phyloP scores from a whole-genome alignment of 2,888 invertebrate species.

The Fragum whitleyi region DNA sequence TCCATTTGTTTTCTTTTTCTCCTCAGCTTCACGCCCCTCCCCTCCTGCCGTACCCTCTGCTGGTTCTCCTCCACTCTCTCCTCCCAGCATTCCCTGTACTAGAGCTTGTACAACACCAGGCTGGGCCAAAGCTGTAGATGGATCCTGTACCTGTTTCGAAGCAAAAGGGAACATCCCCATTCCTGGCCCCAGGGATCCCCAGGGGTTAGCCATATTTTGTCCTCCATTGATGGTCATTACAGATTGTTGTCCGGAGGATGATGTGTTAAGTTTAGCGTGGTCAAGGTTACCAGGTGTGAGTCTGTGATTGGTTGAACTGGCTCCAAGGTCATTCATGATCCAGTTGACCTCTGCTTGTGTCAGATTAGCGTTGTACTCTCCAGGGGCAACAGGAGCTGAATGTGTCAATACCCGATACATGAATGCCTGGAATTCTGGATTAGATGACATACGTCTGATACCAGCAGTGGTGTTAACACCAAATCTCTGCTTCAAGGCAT shows the following conservation, averaged over 20 bases:
- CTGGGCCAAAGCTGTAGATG: constrained; percentile 7
- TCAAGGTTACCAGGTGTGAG: constrained; percentile 41
- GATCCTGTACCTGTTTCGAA: constrained; percentile 28
- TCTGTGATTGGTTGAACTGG: constrained; percentile 26
- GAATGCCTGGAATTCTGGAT: constrained; percentile 57
- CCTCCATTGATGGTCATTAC: constrained; percentile 50
- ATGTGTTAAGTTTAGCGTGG: constrained; percentile 45
- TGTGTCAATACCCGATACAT: constrained; percentile 56
- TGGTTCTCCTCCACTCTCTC: constrained; percentile 12
- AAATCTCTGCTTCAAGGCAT: constrained; percentile 48
- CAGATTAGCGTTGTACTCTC: constrained; percentile 57
- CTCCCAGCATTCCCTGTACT: constrained; percentile 31
- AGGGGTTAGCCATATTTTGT: constrained; percentile 28
- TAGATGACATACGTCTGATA: constrained; percentile 40
- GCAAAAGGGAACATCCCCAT: constrained; percentile 11
- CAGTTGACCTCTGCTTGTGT: constrained; percentile 42
- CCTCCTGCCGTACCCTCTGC: constrained; percentile 20
- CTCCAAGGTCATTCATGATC: constrained; percentile 41
- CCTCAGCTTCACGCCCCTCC: constrained; percentile 24
- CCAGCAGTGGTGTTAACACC: constrained; percentile 52
- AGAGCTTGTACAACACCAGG: constrained; percentile 45
- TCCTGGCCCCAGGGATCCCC: constrained; percentile 15
- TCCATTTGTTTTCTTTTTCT: constrained; percentile 20
- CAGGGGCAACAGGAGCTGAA: constrained; percentile 44
- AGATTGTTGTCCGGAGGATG: background rate